phyloP scores from a whole-genome alignment of 1,140 invertebrate genomes.

The Macrostomum lignano region DNA sequence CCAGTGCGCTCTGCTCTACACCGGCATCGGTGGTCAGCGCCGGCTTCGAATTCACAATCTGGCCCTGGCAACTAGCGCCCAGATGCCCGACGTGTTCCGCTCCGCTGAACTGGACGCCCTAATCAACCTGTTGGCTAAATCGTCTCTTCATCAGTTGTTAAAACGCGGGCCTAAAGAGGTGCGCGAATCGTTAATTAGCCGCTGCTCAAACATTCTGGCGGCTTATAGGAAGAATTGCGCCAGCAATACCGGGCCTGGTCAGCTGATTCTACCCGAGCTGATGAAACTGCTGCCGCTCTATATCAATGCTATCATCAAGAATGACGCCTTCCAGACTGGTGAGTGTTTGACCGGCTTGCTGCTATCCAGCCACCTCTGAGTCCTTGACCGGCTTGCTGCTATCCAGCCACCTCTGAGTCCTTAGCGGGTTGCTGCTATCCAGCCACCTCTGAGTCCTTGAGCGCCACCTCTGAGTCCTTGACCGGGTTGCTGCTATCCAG shows the following conservation, averaged over 20 bases:
- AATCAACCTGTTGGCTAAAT: conserved; percentile 71
- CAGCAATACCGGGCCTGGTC: conserved; percentile 56
- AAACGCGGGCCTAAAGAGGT: conserved; percentile 33
- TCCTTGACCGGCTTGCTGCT: too few relatives aligned
- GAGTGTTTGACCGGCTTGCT: too few relatives aligned
- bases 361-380: too few relatives aligned
- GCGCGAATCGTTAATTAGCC: conserved; percentile 29
- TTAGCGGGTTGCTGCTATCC: too few relatives aligned
- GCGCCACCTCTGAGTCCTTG: too few relatives aligned
- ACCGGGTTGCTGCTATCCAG: too few relatives aligned
- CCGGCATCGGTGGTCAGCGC: conserved; percentile 58
- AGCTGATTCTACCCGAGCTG: conserved; percentile 81
- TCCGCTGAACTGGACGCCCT: conserved; percentile 69
- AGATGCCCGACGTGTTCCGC: conserved; percentile 70
- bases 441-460: too few relatives aligned
- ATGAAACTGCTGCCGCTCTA: conserved; percentile 87
- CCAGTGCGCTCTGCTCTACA: conserved; percentile 65
- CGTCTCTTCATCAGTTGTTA: conserved; percentile 19
- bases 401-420: too few relatives aligned
- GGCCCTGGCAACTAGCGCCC: conserved; percentile 53
- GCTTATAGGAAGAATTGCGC: conserved; percentile 74
- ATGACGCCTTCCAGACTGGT: too few relatives aligned
- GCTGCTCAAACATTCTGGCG: conserved; percentile 61
- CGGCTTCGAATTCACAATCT: conserved; percentile 68
- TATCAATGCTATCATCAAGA: conserved; percentile 62